Evolutionary conservation across 2,888 invertebrate genomes (phyloP), one percentile per base, ranked within the genome.

Genomic region (Orchestes rusci): DNA sequence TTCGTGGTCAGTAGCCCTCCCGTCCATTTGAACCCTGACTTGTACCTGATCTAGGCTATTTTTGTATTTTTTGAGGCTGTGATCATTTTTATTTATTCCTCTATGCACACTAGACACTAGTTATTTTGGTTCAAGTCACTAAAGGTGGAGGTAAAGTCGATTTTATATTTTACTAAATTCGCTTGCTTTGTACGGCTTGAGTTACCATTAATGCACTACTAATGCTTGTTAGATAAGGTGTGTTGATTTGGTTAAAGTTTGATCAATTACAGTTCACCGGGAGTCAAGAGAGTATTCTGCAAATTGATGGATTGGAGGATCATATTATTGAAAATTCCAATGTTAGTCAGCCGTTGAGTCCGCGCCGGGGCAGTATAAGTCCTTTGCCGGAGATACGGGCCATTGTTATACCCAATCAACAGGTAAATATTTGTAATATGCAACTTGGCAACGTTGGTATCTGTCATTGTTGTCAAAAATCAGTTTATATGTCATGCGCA

Each of bases 211-310:
- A n/a, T n/a, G n/a, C n/a, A n/a, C n/a, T n/a, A n/a, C n/a, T n/a
- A n/a, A n/a, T n/a, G n/a, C n/a, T n/a, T n/a, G n/a, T n/a, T n/a
- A n/a, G n/a, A n/a, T n/a, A n/a, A n/a, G n/a, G 8, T 31, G n/a
- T 31, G n/a, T 12, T 31, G 2, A 13, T 13, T 13, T 31, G n/a
- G n/a, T 8, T 31, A 3, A 12, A 17, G 16, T 36, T n/a, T n/a
- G n/a, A n/a, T n/a, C n/a, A n/a, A n/a, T 43, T 55, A 3, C 70
- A 87, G 86, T 85, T 85, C 69, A 79, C 85, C 35, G 87, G 85
- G 56, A 88, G 87, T 62, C 86, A 87, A 65, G 88, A 88, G 70
- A 86, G 86, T 64, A 84, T 88, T 54, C 70, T 88, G 43, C 85
- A 87, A 66, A 71, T 85, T 58, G 84, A 85, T 52, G 73, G 77